These are phyloP conservation scores for Aleiodes leptofemur DNA, from an alignment of 2,888 invertebrate species.

Conservation along the genomic window DNA sequence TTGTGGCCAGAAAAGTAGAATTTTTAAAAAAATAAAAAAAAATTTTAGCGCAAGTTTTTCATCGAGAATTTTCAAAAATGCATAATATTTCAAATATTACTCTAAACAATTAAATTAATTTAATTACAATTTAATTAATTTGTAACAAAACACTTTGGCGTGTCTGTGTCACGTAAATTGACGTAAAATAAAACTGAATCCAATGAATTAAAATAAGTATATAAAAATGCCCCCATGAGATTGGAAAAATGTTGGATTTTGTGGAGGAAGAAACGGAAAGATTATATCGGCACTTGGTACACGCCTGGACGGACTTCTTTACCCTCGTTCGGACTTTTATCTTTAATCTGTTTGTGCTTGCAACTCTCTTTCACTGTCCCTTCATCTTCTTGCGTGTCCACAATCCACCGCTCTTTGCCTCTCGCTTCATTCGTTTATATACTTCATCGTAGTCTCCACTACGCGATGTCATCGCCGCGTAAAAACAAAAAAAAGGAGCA, in stretches of 20 bases:
- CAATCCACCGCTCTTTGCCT: slow-evolving; percentile 44
- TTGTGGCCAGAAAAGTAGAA: no score
- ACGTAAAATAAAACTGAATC: slow-evolving; percentile 15
- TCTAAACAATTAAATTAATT: background rate
- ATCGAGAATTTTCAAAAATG: no score
- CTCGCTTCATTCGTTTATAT: slow-evolving; percentile 40
- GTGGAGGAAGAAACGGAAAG: slow-evolving; percentile 37
- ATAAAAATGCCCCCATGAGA: background rate
- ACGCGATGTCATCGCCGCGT: slow-evolving; percentile 39
- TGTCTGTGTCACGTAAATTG: slow-evolving; percentile 8
- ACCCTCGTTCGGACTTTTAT: slow-evolving; percentile 51
- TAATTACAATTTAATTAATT: slow-evolving; percentile 28
- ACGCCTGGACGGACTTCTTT: slow-evolving; percentile 48
- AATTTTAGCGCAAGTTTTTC: no score
- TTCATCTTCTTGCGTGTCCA: slow-evolving; percentile 42
- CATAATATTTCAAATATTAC: no score
- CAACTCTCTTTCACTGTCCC: slow-evolving; percentile 51
- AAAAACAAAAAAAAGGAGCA: slow-evolving; percentile 31
- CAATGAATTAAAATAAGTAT: background rate
- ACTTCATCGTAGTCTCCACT: slow-evolving; percentile 35
- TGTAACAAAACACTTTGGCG: slow-evolving; percentile 20
- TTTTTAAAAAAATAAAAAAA: no score
- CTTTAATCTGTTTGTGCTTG: slow-evolving; percentile 55
- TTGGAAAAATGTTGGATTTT: slow-evolving; percentile 32
- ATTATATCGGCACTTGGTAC: slow-evolving; percentile 50